Evolutionary conservation across 1,140 invertebrate genomes (phyloP).

Genomic region (Dendroctonus valens): DNA sequence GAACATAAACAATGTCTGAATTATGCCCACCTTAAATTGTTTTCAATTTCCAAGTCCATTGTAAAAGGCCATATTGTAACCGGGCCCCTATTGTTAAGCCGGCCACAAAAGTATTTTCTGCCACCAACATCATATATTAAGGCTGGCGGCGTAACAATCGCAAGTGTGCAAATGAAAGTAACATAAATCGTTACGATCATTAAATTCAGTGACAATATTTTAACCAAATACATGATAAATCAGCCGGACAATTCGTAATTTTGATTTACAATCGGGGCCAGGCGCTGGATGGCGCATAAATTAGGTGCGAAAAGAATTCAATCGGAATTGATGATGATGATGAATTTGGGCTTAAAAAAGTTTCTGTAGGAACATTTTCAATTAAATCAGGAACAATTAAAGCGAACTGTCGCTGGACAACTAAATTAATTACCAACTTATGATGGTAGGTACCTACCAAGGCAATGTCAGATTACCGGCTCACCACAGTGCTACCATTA

Average conservation of each 20-base stretch:
- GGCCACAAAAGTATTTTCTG: constrained; percentile 16
- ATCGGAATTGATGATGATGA: too few relatives aligned
- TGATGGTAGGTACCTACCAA: too few relatives aligned
- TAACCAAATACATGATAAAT: constrained; percentile 32
- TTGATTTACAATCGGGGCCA: constrained; percentile 24
- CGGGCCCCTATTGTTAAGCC: constrained; percentile 12
- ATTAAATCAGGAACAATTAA: too few relatives aligned
- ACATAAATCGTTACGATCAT: constrained; percentile 31
- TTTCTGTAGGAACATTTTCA: too few relatives aligned
- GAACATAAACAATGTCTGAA: constrained; percentile 8
- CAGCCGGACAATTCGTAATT: constrained; percentile 26
- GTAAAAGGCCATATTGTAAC: constrained; percentile 17
- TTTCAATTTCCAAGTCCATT: constrained; percentile 24
- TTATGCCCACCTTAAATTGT: constrained; percentile 18
- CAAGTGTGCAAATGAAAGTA: constrained; percentile 33
- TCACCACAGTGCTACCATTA: constrained; percentile 7
- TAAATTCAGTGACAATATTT: constrained; percentile 34
- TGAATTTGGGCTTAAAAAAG: too few relatives aligned
- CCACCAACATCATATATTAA: constrained; percentile 28
- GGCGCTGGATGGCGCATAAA: constrained; percentile 6
- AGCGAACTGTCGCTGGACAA: too few relatives aligned
- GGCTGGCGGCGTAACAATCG: constrained; percentile 26
- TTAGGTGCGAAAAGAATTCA: constrained; percentile 10
- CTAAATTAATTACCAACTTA: too few relatives aligned
- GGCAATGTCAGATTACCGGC: neutral